phyloP scores from a whole-genome alignment of 2,113 vertebrate genomes.

The Origma solitaria region DNA sequence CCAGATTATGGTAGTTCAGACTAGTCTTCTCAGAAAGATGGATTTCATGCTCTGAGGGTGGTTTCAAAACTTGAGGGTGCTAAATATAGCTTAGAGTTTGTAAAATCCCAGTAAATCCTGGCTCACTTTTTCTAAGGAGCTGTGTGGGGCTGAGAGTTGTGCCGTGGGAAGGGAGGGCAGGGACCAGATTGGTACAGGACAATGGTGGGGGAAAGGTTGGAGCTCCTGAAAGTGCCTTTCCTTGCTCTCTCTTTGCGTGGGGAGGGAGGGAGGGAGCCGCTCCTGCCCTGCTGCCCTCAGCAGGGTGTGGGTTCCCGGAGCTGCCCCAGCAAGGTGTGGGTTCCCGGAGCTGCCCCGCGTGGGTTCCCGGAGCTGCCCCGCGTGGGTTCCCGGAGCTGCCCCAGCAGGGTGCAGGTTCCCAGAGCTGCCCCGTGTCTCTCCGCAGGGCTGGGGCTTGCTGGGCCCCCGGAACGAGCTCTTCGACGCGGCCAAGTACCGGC shows the following conservation, averaged over 20 bases:
- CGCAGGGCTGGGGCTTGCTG: slow-evolving; percentile 87
- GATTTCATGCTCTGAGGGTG: not conserved
- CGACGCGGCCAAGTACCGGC: slow-evolving; percentile 63
- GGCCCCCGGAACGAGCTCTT: slow-evolving; percentile 82
- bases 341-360: no score
- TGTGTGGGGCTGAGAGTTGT: not conserved
- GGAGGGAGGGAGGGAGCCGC: not conserved
- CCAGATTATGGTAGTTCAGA: not conserved
- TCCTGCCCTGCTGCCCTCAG: not conserved
- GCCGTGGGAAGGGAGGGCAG: not conserved
- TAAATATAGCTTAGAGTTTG: not conserved
- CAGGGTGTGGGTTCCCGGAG: not conserved
- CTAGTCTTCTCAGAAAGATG: not conserved
- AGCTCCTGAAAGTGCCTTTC: not conserved
- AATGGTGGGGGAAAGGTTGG: not conserved
- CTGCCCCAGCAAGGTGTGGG: not conserved
- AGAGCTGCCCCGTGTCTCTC: not conserved
- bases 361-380: not conserved
- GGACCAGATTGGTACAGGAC: not conserved
- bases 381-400: not conserved
- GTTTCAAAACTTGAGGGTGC: not conserved
- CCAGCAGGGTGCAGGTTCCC: no score
- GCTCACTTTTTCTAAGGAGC: not conserved
- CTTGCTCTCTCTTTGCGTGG: rapidly evolving
- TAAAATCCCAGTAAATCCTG: not conserved